A percentile compares a stretch with the other conserved stretches of the same genome.
phyloP scores from a whole-genome alignment of 2,888 invertebrate species.

The Epistrophe grossulariae region DNA sequence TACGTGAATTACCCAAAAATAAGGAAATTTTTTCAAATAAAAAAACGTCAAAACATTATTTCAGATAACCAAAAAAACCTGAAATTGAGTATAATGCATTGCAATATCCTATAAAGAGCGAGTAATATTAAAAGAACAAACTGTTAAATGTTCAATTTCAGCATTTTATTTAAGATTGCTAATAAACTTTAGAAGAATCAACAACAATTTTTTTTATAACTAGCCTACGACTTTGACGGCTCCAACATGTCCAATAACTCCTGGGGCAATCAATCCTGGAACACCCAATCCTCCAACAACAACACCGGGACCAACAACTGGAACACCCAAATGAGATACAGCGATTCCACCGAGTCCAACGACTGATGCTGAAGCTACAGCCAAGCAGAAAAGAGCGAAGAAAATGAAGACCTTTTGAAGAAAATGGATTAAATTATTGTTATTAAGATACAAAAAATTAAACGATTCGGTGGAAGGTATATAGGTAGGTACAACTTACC shows the following conservation, averaged over 20 bases:
- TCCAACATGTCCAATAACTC: slow-evolving; percentile 25
- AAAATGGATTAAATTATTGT: not conserved
- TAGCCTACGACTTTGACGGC: slow-evolving; percentile 16
- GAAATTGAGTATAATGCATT: too few species aligned
- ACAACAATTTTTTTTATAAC: too few species aligned
- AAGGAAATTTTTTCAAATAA: too few species aligned
- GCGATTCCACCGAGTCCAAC: slow-evolving; percentile 15
- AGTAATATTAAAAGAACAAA: not conserved
- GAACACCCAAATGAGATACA: slow-evolving; percentile 20
- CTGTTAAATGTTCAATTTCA: not conserved
- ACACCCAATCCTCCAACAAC: slow-evolving; percentile 24
- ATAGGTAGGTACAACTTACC: too few species aligned
- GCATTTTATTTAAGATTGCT: not conserved
- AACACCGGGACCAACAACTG: slow-evolving; percentile 18
- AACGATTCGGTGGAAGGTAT: not conserved
- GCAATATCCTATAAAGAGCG: too few species aligned
- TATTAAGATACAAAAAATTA: not conserved
- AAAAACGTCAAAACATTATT: too few species aligned
- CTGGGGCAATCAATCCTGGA: slow-evolving; percentile 30
- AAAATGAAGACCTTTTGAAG: slow-evolving; percentile 28
- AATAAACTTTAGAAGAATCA: not conserved
- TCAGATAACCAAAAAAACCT: too few species aligned
- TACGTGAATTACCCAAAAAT: too few species aligned
- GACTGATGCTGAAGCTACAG: slow-evolving; percentile 36
- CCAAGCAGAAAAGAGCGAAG: slow-evolving; percentile 44